Conservation (phyloP, 2,888 invertebrate genomes). For the Drosophila histrio region DNA sequence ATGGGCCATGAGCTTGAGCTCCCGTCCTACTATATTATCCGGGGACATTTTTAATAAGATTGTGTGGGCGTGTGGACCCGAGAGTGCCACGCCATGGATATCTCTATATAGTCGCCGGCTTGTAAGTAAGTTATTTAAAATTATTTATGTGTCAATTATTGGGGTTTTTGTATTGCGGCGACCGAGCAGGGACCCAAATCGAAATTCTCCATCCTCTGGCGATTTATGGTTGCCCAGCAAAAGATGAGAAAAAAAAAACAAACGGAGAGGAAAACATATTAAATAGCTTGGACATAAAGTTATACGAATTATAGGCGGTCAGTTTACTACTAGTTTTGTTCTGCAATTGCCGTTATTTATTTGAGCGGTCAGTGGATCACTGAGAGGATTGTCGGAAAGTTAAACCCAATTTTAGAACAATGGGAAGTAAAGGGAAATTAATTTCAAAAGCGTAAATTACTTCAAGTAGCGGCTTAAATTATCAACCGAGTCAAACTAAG, state of each 20-base stretch:
- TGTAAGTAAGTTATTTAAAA: conserved; percentile 68
- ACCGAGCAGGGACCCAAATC: conserved; percentile 36
- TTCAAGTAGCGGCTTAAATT: not conserved
- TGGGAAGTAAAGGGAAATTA: not conserved
- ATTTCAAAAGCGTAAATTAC: not conserved
- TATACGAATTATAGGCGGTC: conserved; percentile 33
- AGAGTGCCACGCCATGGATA: conserved; percentile 14
- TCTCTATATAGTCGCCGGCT: conserved; percentile 11
- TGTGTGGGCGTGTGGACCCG: conserved; percentile 60
- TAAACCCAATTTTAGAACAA: not conserved
- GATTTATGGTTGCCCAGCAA: conserved; percentile 31
- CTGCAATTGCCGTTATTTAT: conserved; percentile 46
- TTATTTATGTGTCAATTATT: conserved; percentile 76
- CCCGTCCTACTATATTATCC: conserved; percentile 42
- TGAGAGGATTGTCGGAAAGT: not conserved
- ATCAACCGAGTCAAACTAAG: not conserved
- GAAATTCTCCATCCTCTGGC: conserved; percentile 21
- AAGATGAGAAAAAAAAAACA: conserved; percentile 1
- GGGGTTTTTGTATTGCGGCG: conserved; percentile 32
- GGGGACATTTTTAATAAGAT: conserved; percentile 73
- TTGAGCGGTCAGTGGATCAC: conserved; percentile 13
- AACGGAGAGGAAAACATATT: conserved; percentile 9
- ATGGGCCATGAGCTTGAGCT: conserved; percentile 13
- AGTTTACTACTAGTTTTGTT: conserved; percentile 26
- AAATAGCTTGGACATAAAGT: conserved; percentile 42